Evolutionary conservation across 2,888 invertebrate species (phyloP).

Genomic region (Limenitis camilla): DNA sequence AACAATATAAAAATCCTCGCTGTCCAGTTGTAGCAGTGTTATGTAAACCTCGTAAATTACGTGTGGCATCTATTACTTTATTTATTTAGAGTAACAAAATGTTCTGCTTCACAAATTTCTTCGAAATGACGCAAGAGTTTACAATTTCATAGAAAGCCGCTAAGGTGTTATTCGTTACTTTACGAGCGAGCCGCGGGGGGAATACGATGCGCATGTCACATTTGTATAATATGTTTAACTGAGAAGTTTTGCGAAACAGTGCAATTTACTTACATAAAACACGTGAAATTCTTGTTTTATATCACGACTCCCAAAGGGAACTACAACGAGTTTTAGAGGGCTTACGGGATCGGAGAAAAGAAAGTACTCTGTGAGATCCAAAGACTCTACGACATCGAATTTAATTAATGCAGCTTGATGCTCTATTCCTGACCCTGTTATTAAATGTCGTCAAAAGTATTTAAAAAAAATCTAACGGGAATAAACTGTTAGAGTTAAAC

Average conservation of each 20-base stretch:
- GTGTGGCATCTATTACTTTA: not conserved
- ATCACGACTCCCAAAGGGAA: not conserved
- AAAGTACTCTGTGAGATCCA: too few relatives aligned
- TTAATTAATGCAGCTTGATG: too few relatives aligned
- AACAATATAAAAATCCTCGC: too few relatives aligned
- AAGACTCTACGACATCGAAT: too few relatives aligned
- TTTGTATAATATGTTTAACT: slow-evolving; percentile 32
- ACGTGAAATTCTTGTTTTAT: not conserved
- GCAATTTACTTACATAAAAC: slow-evolving; percentile 22
- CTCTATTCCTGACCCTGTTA: too few relatives aligned
- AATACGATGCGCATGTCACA: slow-evolving; percentile 23
- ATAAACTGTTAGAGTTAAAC: too few relatives aligned
- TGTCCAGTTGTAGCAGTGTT: not conserved
- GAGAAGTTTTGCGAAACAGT: slow-evolving; percentile 42
- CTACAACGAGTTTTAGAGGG: too few relatives aligned
- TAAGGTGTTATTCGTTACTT: slow-evolving; percentile 34
- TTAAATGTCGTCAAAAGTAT: too few relatives aligned
- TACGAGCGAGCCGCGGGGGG: slow-evolving; percentile 19
- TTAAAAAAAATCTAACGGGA: too few relatives aligned
- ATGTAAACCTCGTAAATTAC: not conserved
- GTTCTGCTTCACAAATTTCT: slow-evolving; percentile 27
- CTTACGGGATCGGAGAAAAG: too few relatives aligned
- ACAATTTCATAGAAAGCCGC: slow-evolving; percentile 46
- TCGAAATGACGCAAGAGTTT: slow-evolving; percentile 33
- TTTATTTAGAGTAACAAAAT: slow-evolving; percentile 3